Conservation (phyloP, 2,888 invertebrate genomes). For the Drosophila multiciliata region DNA sequence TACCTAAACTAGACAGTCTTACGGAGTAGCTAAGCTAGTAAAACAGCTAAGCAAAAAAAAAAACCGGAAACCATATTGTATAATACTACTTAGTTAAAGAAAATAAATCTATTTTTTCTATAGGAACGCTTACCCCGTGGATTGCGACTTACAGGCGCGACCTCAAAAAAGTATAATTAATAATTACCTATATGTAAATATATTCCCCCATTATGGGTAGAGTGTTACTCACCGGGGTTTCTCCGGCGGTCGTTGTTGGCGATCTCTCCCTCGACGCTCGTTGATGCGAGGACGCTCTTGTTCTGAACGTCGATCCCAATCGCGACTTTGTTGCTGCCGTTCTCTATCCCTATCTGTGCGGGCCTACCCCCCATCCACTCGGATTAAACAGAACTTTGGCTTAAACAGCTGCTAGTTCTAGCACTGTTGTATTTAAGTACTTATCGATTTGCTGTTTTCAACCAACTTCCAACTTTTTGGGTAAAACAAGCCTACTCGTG, state of each 20-base stretch:
- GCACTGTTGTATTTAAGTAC: not conserved
- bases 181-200: not conserved
- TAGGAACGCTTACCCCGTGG: constrained; percentile 59
- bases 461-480: not conserved
- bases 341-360: constrained; percentile 28
- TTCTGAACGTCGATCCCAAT: constrained; percentile 29
- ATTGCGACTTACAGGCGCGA: constrained; percentile 70
- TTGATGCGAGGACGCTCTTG: constrained; percentile 42
- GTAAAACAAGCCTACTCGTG: not conserved
- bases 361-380: no score
- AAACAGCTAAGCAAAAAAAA: constrained; percentile 13
- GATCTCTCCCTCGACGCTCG: constrained; percentile 50
- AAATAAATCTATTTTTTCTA: not conserved
- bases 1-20: constrained; percentile 73
- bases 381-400: not conserved
- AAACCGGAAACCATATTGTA: constrained; percentile 8
- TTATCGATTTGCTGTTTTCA: constrained; percentile 15
- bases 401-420: constrained; percentile 42
- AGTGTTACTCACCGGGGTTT: constrained; percentile 53
- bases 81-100: constrained; percentile 10
- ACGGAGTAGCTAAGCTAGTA: constrained; percentile 47
- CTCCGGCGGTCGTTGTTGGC: constrained; percentile 57
- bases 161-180: constrained; percentile 1
- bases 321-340: constrained; percentile 11
- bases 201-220: not conserved